Evolutionary conservation across 2,113 vertebrate species (phyloP).

Genomic region (Chloebia gouldiae): DNA sequence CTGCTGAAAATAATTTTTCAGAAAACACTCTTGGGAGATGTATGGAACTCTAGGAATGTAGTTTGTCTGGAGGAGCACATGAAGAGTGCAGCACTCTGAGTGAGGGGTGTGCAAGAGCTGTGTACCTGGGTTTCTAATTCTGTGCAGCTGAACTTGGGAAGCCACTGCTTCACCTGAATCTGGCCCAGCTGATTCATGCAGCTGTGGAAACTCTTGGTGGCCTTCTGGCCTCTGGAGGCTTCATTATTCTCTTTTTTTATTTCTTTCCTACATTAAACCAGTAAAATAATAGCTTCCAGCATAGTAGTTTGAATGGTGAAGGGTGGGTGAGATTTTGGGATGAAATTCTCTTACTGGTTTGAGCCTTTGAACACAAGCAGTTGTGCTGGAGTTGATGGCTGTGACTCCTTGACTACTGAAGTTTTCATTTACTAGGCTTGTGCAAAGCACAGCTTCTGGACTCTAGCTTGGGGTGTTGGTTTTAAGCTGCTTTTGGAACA

Average conservation of each 20-base stretch:
- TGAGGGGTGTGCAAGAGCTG: neutral
- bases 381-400: neutral
- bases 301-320: neutral
- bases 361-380: neutral
- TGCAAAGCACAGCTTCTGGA: neutral
- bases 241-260: neutral
- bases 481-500: neutral
- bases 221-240: neutral
- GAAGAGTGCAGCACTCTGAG: neutral
- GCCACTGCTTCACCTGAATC: fast-evolving
- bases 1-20: neutral
- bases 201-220: neutral
- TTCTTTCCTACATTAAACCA: neutral
- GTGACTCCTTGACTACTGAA: fast-evolving
- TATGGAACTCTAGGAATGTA: neutral
- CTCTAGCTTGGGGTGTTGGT: neutral
- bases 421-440: neutral
- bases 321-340: neutral
- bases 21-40: neutral
- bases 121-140: neutral
- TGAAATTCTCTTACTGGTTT: neutral
- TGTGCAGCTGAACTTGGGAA: neutral
- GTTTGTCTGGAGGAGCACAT: neutral
- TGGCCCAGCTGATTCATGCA: neutral
- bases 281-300: neutral